Conservation (phyloP, 1,140 invertebrate genomes). For the Heliothis virescens region DNA sequence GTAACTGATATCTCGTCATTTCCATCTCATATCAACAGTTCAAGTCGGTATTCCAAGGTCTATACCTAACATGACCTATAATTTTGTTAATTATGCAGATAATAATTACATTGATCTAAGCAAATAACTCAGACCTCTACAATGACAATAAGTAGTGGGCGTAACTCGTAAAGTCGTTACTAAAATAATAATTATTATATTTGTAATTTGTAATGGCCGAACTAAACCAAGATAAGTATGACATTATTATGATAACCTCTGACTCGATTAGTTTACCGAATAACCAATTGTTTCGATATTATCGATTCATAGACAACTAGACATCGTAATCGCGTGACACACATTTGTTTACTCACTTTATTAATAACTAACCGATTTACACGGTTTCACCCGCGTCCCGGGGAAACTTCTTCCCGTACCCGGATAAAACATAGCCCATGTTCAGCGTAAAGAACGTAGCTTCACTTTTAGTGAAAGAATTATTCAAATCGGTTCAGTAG, state of each 20-base stretch:
- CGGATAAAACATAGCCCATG: no score
- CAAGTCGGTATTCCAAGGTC: not conserved
- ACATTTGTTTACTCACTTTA: not conserved
- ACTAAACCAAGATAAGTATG: not conserved
- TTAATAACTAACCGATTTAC: no score
- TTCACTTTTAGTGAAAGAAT: no score
- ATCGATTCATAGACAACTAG: not conserved
- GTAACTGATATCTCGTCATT: not conserved
- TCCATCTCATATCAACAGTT: not conserved
- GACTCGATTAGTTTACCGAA: not conserved
- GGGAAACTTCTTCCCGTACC: no score
- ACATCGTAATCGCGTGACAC: not conserved
- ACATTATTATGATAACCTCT: constrained; percentile 22
- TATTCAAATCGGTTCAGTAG: no score
- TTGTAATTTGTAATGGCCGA: not conserved
- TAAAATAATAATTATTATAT: not conserved
- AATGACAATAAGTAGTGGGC: not conserved
- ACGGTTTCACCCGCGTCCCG: no score
- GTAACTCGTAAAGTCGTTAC: not conserved
- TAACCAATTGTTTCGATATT: constrained; percentile 27
- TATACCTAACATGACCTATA: no score
- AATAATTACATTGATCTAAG: not conserved
- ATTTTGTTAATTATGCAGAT: no score
- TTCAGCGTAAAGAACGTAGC: no score
- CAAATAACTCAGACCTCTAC: not conserved